phyloP scores from a whole-genome alignment of 2,888 invertebrate genomes.

The Siphlonurus alternatus region DNA sequence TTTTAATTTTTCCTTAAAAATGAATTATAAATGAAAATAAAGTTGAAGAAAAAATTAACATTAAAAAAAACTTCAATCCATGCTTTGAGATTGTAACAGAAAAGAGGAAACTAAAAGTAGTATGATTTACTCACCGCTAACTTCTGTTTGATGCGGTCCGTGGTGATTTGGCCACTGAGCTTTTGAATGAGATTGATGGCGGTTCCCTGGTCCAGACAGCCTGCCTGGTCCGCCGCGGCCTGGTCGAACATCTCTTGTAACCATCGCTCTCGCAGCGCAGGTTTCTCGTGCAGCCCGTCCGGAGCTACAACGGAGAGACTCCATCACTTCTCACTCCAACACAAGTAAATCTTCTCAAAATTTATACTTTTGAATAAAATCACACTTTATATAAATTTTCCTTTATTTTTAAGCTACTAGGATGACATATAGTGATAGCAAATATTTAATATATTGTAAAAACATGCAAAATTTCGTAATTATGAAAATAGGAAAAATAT shows the following conservation, averaged over 20 bases:
- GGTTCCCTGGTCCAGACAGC: constrained; percentile 25
- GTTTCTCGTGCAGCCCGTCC: constrained; percentile 17
- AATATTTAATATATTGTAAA: too few species aligned
- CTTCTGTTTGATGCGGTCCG: constrained; percentile 31
- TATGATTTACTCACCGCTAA: constrained; percentile 29
- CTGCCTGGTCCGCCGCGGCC: constrained; percentile 23
- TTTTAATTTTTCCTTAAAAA: too few species aligned
- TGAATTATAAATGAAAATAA: too few species aligned
- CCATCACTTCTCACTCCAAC: background rate
- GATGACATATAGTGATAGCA: too few species aligned
- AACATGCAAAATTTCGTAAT: too few species aligned
- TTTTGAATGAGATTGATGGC: constrained; percentile 28
- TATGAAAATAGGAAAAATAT: too few species aligned
- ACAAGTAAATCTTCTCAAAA: background rate
- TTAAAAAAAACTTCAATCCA: too few species aligned
- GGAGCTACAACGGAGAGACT: constrained; percentile 14
- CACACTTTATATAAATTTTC: background rate
- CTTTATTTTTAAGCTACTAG: background rate
- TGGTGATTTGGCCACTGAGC: constrained; percentile 26
- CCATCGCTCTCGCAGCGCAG: constrained; percentile 24
- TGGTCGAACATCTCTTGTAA: constrained; percentile 29
- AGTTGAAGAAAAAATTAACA: too few species aligned
- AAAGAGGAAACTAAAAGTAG: too few species aligned
- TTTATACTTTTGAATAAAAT: background rate
- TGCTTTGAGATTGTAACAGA: too few species aligned